A percentile compares a stretch with the other conserved stretches of the same genome.
These are phyloP conservation scores for Cephus pygmeus DNA, from an alignment of 2,888 invertebrate species.

Conservation along the genomic window DNA sequence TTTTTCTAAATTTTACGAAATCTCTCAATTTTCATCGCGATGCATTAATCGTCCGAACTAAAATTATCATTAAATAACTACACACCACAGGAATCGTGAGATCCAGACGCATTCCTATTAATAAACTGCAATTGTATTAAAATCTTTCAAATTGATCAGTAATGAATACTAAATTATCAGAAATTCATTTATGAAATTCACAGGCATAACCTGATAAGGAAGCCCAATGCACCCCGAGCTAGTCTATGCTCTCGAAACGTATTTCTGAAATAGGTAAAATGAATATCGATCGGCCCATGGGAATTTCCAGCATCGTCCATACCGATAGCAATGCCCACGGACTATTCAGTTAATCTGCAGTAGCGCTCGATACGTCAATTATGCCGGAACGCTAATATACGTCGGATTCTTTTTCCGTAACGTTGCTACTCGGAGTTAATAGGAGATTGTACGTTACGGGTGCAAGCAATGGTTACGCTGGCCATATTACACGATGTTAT, in stretches of 20 bases:
- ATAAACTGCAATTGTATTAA: not conserved
- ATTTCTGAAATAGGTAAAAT: not conserved
- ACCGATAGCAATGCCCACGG: not conserved
- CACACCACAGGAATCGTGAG: not conserved
- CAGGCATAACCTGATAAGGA: not conserved
- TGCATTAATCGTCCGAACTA: too few relatives aligned
- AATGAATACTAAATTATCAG: not conserved
- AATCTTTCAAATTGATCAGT: not conserved
- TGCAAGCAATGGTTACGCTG: constrained; percentile 11
- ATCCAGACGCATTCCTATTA: not conserved
- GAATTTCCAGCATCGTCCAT: not conserved
- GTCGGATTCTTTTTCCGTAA: not conserved
- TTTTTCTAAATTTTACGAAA: not conserved
- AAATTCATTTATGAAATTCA: not conserved
- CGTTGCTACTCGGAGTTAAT: not conserved
- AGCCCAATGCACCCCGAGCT: not conserved
- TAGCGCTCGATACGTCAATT: not conserved
- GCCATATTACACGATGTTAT: constrained; percentile 16
- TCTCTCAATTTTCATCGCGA: too few relatives aligned
- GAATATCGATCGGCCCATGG: not conserved
- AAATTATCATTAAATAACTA: not conserved
- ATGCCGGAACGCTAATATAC: not conserved
- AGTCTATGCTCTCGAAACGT: not conserved
- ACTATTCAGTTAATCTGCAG: not conserved
- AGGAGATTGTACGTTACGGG: not conserved